phyloP scores from a whole-genome alignment of 2,797 vertebrate genomes.

The Platyrinchus mystaceus region DNA sequence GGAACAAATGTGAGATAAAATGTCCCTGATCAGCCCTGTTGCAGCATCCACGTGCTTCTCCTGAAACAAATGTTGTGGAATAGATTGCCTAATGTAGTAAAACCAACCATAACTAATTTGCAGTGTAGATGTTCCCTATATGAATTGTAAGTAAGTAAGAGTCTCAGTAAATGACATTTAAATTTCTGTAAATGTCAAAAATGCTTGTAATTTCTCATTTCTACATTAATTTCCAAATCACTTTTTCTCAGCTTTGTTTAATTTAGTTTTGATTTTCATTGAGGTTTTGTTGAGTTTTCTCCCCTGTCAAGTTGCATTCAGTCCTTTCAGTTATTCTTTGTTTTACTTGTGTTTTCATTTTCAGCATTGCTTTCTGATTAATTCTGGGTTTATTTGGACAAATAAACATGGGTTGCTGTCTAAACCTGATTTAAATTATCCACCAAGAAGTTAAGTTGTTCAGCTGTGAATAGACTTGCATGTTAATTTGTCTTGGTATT shows the following conservation, averaged over 20 bases:
- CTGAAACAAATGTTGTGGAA: neutral
- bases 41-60: neutral
- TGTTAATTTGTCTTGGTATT: neutral
- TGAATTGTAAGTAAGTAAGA: neutral
- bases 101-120: neutral
- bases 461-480: neutral
- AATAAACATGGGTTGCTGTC: neutral
- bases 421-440: constrained; percentile 13
- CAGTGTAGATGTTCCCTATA: neutral
- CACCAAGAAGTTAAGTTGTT: neutral
- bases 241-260: neutral
- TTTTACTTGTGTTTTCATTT: constrained; percentile 4
- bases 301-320: neutral
- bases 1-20: neutral
- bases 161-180: neutral
- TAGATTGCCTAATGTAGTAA: neutral
- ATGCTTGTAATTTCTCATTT: neutral
- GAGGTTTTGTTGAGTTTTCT: accelerated
- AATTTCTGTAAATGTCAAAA: neutral
- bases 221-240: neutral
- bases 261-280: neutral
- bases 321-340: neutral
- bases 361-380: neutral
- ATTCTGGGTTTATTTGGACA: neutral
- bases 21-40: neutral